Percentiles rank a stretch among this genome's conserved stretches.
phyloP scores from a whole-genome alignment of 2,888 invertebrate genomes.

The Perithous albicinctus region DNA sequence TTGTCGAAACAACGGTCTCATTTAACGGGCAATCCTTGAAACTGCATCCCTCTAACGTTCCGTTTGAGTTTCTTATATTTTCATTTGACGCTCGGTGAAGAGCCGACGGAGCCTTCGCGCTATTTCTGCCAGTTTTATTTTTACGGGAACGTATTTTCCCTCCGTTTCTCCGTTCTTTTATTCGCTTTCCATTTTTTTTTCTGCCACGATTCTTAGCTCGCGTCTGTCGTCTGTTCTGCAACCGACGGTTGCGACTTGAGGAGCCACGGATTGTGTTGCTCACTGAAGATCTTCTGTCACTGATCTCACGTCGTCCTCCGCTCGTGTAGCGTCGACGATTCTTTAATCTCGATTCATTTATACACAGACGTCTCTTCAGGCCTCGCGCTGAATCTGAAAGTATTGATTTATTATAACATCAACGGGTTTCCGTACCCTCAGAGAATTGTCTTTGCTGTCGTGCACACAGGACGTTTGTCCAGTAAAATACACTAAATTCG shows the following conservation, averaged over 20 bases:
- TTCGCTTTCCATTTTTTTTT: slow-evolving; percentile 69
- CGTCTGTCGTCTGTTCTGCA: slow-evolving; percentile 63
- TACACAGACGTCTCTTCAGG: slow-evolving; percentile 51
- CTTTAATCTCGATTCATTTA: slow-evolving; percentile 36
- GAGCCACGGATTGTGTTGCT: slow-evolving; percentile 67
- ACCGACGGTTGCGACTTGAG: slow-evolving; percentile 64
- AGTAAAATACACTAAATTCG: no score
- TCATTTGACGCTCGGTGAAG: slow-evolving; percentile 18
- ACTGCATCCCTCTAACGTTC: slow-evolving; percentile 19
- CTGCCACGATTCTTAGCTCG: slow-evolving; percentile 73
- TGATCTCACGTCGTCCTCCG: slow-evolving; percentile 46
- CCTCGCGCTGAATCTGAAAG: slow-evolving; percentile 47
- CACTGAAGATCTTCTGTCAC: slow-evolving; percentile 47
- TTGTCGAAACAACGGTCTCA: slow-evolving; percentile 7
- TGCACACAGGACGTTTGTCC: no score
- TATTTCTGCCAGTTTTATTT: slow-evolving; percentile 35
- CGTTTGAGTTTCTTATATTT: slow-evolving; percentile 5
- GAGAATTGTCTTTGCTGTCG: no score
- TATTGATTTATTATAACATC: background rate
- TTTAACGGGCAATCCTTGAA: slow-evolving; percentile 30
- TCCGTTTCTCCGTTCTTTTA: slow-evolving; percentile 41
- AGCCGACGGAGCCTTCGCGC: slow-evolving; percentile 35
- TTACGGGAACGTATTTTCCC: slow-evolving; percentile 45
- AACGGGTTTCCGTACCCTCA: background rate
- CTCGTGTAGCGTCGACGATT: slow-evolving; percentile 67